Conservation (phyloP, 2,797 vertebrate species). For the Callimico goeldii region DNA sequence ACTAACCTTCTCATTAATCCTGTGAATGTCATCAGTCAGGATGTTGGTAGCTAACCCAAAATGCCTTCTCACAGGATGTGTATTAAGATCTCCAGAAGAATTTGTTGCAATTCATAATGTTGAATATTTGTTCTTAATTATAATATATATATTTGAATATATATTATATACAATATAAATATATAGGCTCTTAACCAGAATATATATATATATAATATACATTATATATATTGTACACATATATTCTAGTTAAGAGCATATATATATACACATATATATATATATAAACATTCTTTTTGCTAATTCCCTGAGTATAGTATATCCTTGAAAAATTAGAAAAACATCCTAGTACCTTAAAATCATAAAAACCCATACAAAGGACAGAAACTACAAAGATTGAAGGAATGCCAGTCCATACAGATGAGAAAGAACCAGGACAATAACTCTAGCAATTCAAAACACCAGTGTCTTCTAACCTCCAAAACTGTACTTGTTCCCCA, state of each 20-base stretch:
- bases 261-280: no score
- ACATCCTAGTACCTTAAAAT: background rate
- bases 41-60: conserved; percentile 11
- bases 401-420: background rate
- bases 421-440: background rate
- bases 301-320: background rate
- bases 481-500: background rate
- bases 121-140: conserved; percentile 1
- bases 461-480: background rate
- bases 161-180: background rate
- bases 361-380: no score
- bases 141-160: background rate
- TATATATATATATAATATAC: no score
- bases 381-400: background rate
- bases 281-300: background rate
- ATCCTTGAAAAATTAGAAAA: background rate
- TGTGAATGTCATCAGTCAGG: conserved; percentile 71
- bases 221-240: no score
- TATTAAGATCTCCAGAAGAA: conserved; percentile 35
- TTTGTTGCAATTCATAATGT: conserved; percentile 7
- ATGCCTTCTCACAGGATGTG: background rate
- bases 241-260: no score
- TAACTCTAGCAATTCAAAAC: background rate
- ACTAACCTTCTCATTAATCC: conserved; percentile 63
- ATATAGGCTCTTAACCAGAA: background rate